Base-by-base conservation (phyloP, 2,113 vertebrate genomes). In the Elanus axillaris region DNA sequence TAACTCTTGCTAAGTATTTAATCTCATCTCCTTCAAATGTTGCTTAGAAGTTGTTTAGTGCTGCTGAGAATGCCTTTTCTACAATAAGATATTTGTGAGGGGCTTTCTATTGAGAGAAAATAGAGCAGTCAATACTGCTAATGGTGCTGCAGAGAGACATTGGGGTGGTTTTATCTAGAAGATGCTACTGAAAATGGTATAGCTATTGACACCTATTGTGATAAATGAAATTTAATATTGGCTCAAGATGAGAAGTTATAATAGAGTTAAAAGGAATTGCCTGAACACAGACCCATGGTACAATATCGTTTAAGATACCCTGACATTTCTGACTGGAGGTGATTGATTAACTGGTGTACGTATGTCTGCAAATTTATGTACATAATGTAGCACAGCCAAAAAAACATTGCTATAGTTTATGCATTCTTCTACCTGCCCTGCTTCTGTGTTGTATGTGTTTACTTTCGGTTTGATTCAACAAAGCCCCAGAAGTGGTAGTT, bases 141-240 rank as follows among this genome's bases (percentile, higher is more conserved):
- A 96, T 95, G 83, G 69, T 92, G 78, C 95, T 92, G 83, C 88
- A 94, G 94, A 97, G 89, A 94, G 56, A 94, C 93, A 74, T 88
- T 75, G 82, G 78, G 64, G 71, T 94, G 62, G 94, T 97, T 92
- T 97, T 89, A 93, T 93, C 87, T 86, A 55, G 93, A 94, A 84
- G 84, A 82, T 95, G 86, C 71, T 86, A 76, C 85, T 93, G 84
- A 84, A 97, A 96, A 95, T 93, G 75, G 75, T 90, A 84, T 71
- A 92, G 95, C 87, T 92, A 79, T 85, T 96, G 97, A 96, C 94
- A 95, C 66, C 92, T 91, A 85, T 95, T 91, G 87, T 97, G 96
- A 96, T 93, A 96, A 97, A 96, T 96, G 90, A 78, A 76, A 86
- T 95, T 94, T 96, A 89, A 89, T 94, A 95, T 86, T 91, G 95